Evolutionary conservation across 2,888 invertebrate genomes (phyloP).

Genomic region (Bellardia pandia): DNA sequence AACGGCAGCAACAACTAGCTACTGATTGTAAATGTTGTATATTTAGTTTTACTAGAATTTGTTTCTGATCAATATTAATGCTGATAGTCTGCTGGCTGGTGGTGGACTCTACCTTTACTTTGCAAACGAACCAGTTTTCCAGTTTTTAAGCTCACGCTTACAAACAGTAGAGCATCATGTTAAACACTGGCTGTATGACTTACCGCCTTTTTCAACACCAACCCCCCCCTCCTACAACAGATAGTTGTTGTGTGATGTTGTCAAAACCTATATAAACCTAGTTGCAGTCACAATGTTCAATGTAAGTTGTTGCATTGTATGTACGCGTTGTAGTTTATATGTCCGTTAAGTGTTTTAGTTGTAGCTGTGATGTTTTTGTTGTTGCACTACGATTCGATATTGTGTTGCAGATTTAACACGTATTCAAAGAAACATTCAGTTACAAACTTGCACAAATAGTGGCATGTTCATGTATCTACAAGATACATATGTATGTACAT

Average conservation of each 20-base stretch:
- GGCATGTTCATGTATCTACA: slow-evolving; percentile 29
- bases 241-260: not conserved
- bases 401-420: slow-evolving; percentile 70
- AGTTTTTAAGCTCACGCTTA: slow-evolving; percentile 9
- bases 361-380: slow-evolving; percentile 34
- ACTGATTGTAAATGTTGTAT: slow-evolving; percentile 34
- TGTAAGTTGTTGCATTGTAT: not conserved
- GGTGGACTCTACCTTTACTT: not conserved
- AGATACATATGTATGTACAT: slow-evolving; percentile 31
- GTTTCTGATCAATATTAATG: slow-evolving; percentile 28
- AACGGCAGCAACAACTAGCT: slow-evolving; percentile 29
- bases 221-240: not conserved
- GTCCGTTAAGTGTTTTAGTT: slow-evolving; percentile 53
- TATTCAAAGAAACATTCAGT: slow-evolving; percentile 44
- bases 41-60: slow-evolving; percentile 20
- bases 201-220: not conserved
- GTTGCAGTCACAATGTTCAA: slow-evolving; percentile 25
- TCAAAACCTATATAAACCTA: slow-evolving; percentile 10
- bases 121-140: slow-evolving; percentile 58
- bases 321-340: slow-evolving; percentile 1
- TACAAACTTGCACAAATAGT: slow-evolving; percentile 18
- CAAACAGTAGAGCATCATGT: slow-evolving; percentile 36
- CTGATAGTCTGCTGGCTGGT: slow-evolving; percentile 23
- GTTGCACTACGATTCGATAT: slow-evolving; percentile 9
- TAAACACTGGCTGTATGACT: slow-evolving; percentile 7